A percentile compares a stretch with the other conserved stretches of the same genome.
Conservation (phyloP, 2,888 invertebrate species). For the Mycalesis mineus region DNA sequence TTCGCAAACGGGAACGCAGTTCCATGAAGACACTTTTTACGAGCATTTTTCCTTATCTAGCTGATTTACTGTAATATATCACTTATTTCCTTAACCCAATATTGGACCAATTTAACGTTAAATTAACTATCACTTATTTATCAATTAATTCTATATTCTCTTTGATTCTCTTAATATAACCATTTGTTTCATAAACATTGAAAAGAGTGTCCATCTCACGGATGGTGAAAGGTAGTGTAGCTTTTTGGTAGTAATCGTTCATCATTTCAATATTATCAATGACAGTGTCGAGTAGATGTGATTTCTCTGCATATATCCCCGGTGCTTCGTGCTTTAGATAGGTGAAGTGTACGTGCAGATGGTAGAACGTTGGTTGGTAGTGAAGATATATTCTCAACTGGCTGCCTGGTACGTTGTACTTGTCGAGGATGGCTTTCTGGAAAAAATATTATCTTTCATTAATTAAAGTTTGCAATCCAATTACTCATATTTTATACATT, state of each 20-base stretch:
- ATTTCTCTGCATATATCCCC: slow-evolving; percentile 89
- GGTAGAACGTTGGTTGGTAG: slow-evolving; percentile 98
- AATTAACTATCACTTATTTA: slow-evolving; percentile 42
- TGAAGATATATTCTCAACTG: slow-evolving; percentile 92
- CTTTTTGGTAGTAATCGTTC: slow-evolving; percentile 89
- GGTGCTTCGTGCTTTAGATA: slow-evolving; percentile 87
- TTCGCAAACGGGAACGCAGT: slow-evolving; percentile 77
- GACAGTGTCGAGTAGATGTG: slow-evolving; percentile 91
- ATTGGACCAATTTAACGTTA: slow-evolving; percentile 7
- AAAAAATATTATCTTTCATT: slow-evolving; percentile 37
- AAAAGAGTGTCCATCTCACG: slow-evolving; percentile 87
- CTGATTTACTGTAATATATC: not conserved
- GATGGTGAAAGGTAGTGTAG: slow-evolving; percentile 88
- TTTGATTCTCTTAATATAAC: slow-evolving; percentile 67
- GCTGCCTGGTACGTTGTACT: slow-evolving; percentile 83
- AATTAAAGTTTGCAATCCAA: too few species aligned
- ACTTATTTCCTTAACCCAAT: not conserved
- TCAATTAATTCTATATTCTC: slow-evolving; percentile 49
- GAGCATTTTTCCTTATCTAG: slow-evolving; percentile 50
- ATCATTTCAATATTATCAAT: slow-evolving; percentile 92
- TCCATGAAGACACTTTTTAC: slow-evolving; percentile 77
- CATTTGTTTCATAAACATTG: slow-evolving; percentile 79
- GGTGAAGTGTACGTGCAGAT: slow-evolving; percentile 96
- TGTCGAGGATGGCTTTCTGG: slow-evolving; percentile 85
- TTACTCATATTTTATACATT: too few species aligned